Conservation (phyloP, 2,888 invertebrate genomes). For the Uropetala carovei region DNA sequence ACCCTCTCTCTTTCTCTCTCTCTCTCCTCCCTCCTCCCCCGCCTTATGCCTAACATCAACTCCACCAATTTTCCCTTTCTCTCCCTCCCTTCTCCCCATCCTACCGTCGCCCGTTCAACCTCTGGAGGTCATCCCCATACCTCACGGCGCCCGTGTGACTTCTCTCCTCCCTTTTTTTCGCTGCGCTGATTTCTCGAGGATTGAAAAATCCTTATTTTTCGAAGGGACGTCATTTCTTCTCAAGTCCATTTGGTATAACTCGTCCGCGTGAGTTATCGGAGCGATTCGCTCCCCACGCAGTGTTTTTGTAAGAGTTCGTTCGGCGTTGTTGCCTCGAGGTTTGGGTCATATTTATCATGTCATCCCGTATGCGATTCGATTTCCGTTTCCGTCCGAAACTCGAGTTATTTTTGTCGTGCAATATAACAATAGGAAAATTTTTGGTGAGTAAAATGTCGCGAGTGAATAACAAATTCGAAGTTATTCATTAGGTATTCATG, state of each 20-base stretch:
- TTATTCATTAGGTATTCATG: neutral
- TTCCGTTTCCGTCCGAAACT: neutral
- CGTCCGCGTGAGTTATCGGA: constrained; percentile 2
- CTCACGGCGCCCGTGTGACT: neutral
- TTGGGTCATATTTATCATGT: neutral
- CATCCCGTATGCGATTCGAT: neutral
- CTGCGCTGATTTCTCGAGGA: constrained; percentile 43
- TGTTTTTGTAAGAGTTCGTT: neutral
- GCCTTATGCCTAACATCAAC: neutral
- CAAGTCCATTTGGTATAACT: constrained; percentile 12
- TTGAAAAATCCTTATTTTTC: constrained; percentile 22
- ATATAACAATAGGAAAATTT: neutral
- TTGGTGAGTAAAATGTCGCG: neutral
- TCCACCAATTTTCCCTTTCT: neutral
- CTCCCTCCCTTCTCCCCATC: neutral
- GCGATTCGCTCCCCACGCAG: neutral
- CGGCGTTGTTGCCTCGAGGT: neutral
- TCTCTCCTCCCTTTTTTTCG: neutral
- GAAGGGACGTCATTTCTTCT: neutral
- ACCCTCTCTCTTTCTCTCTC: neutral
- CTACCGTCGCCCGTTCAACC: constrained; percentile 9
- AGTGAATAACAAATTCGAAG: neutral
- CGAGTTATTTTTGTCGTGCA: neutral
- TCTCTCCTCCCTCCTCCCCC: neutral
- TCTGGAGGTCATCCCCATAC: constrained; percentile 43